A percentile compares a stretch with the other conserved stretches of the same genome.
Conservation (phyloP, 2,113 vertebrate species). For the Chaetops frenatus region DNA sequence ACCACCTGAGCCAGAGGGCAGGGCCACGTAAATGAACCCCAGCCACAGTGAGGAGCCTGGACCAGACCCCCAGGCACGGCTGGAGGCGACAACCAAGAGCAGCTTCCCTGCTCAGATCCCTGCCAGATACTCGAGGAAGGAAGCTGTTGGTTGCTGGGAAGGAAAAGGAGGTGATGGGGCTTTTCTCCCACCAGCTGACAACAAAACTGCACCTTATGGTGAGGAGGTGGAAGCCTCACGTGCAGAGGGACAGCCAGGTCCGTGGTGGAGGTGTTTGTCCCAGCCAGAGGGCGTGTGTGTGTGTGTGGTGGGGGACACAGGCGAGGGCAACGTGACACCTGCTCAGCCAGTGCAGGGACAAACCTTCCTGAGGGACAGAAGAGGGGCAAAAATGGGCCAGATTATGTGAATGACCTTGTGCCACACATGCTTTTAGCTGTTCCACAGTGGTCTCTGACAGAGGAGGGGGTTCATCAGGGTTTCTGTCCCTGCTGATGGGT, state of each 20-base stretch:
- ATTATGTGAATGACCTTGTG: neutral
- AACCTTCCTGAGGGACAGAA: neutral
- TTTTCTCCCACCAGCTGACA: neutral
- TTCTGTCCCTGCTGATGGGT: neutral
- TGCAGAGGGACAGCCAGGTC: neutral
- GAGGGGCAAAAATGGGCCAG: neutral
- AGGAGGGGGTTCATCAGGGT: neutral
- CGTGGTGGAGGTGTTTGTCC: neutral
- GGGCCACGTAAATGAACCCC: neutral
- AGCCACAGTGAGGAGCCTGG: neutral
- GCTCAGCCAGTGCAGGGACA: neutral
- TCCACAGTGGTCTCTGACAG: neutral
- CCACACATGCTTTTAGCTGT: neutral
- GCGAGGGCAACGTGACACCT: rapidly evolving
- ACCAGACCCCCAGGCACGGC: rapidly evolving
- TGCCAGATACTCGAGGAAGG: neutral
- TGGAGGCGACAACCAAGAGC: neutral
- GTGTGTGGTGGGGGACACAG: neutral
- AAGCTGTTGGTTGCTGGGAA: neutral
- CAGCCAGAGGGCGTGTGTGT: neutral
- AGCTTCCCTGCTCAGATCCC: neutral
- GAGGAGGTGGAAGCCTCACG: neutral
- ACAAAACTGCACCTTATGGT: neutral
- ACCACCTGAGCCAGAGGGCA: neutral
- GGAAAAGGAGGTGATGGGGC: neutral